Percentiles rank a stretch among this genome's conserved stretches.
Evolutionary conservation across 30 jellyfish, hydroid and myxozoan species (phyloP).

Genomic region (Rhopilema esculentum): DNA sequence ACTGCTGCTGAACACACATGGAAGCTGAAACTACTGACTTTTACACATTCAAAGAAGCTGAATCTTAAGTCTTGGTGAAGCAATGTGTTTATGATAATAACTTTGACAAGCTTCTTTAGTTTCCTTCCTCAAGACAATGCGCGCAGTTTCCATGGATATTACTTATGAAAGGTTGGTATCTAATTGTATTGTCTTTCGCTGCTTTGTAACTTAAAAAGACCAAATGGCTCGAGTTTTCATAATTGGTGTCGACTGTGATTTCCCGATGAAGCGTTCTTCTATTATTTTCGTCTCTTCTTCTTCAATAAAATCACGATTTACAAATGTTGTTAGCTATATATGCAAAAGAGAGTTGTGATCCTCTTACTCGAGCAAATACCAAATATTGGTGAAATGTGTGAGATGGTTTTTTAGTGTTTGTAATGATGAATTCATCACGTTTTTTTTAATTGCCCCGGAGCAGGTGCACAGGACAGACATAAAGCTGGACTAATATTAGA

Average conservation of each 20-base stretch:
- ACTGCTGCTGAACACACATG: background rate
- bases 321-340: background rate
- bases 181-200: slow-evolving; percentile 42
- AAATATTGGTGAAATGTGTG: background rate
- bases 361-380: background rate
- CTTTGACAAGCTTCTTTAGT: slow-evolving; percentile 22
- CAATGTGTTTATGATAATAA: slow-evolving; percentile 51
- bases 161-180: slow-evolving; percentile 76
- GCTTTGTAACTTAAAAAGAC: slow-evolving; percentile 57
- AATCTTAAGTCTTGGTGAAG: background rate
- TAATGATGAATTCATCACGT: slow-evolving; percentile 34
- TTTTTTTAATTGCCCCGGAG: slow-evolving; percentile 58
- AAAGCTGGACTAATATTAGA: slow-evolving; percentile 72
- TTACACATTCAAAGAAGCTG: background rate
- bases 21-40: background rate
- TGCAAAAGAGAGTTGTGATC: background rate
- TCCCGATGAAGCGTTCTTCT: background rate
- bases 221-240: slow-evolving; percentile 33
- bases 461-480: slow-evolving; percentile 72
- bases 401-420: background rate
- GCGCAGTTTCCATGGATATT: slow-evolving; percentile 73
- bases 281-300: background rate
- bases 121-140: slow-evolving; percentile 41
- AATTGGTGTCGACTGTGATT: background rate
- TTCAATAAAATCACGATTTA: background rate